Evolutionary conservation across 2,797 vertebrate species (phyloP).

Genomic region (Rhabdophis nuchalis): DNA sequence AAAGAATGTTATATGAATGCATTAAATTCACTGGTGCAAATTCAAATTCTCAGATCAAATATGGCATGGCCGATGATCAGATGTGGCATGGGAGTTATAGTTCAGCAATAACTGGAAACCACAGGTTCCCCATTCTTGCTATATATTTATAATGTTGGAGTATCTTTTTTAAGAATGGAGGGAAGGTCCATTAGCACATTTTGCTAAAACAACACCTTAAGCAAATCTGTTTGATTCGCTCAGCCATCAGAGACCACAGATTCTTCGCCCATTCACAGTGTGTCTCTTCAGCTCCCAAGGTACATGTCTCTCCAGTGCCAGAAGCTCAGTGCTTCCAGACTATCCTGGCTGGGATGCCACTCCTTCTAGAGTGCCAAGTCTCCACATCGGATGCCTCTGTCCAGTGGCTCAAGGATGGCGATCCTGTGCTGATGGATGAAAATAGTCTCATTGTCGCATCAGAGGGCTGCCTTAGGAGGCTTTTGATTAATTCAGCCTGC

Average conservation of each 20-base stretch:
- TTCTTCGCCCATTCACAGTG: background rate
- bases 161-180: background rate
- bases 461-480: conserved; percentile 65
- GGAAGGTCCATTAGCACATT: background rate
- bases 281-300: conserved; percentile 53
- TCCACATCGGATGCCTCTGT: conserved; percentile 70
- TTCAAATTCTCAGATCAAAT: background rate
- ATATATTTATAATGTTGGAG: too few relatives aligned
- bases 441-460: conserved; percentile 65
- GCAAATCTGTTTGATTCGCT: background rate
- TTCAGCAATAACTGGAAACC: background rate
- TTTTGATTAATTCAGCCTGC: conserved; percentile 70
- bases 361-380: conserved; percentile 77
- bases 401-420: conserved; percentile 84
- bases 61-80: background rate
- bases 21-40: background rate
- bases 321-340: conserved; percentile 10
- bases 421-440: conserved; percentile 67
- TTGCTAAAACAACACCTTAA: background rate
- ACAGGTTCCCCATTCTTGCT: background rate
- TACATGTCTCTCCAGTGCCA: background rate
- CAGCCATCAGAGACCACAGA: background rate
- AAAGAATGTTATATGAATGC: background rate
- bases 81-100: background rate
- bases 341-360: conserved; percentile 54